Evolutionary conservation across 2,888 invertebrate genomes (phyloP), one percentile per base, ranked within the genome.

Genomic region (Lithophane socia): DNA sequence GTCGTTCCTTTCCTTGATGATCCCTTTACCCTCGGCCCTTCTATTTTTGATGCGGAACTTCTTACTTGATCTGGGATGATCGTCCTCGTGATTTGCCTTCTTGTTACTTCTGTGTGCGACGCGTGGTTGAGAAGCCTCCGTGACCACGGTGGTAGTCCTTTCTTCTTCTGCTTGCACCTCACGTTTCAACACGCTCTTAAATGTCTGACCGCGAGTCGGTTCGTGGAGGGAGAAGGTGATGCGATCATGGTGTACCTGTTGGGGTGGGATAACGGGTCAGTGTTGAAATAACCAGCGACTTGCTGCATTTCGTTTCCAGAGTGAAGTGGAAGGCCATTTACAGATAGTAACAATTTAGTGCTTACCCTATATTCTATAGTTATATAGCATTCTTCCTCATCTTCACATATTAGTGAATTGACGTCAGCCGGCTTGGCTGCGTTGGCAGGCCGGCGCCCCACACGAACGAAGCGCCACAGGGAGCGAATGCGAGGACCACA

Each of bases 181-280:
- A 0, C 96, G 92, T 86, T 95, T 96, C 10, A 96, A 83, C 2
- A 94, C 94, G 84, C 96, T 96, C 87, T 96, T 96, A 87, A 94
- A 96, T 2, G 96, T 96, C 76, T 96, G 96, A 0, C 95, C 96
- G 7, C 96, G 92, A 0, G 93, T 91, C 0, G 96, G 96, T 84
- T 96, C 96, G 87, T 96, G 96, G 3, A 96, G 88, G 0, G 96
- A 96, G 83, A 96, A 96, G 0, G 96, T 96, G 54, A 96, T 96
- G 77, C 96, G 91, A 81, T 96, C 96, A 86, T 95, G 96, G 77
- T 96, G 96, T 82, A 96, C 94, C 96, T 96, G 89, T 79, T 64
- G 68, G 64, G 64, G n/a, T 58, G 61, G 12, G 37, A 73, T 58
- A 42, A 64, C 4, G 5, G 13, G 12, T 74, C n/a, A 74, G 49